Base-by-base conservation (phyloP, 2,888 invertebrate species). In the Melipona bicolor region DNA sequence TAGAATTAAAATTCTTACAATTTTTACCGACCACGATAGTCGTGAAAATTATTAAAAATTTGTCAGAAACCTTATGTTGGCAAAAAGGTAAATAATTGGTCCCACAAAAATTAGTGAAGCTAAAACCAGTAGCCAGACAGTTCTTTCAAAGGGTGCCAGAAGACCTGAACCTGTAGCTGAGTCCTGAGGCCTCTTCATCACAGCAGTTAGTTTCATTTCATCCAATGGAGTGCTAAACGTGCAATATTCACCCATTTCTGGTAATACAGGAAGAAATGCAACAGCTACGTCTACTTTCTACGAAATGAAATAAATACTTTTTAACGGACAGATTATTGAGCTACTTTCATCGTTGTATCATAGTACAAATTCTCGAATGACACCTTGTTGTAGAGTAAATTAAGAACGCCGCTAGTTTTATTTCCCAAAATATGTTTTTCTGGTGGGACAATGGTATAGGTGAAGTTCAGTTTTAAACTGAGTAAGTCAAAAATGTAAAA, bases 161-260 rank as follows among this genome's bases (percentile, higher is more conserved):
- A 98, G 95, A 1, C 98, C 98, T 0, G 98, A 97, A 0, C 98
- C 98, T 3, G 97, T 96, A 0, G 98, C 98, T 0, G 98, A 98
- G 92, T 97, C 97, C 56, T 96, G 95, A 0, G 98, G 98, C 76
- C 98, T 95, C 92, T 96, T 97, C 96, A 98, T 96, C 93, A 98
- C 95, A 94, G 98, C 97, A 75, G 97, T 96, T 96, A 98, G 97
- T 89, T 97, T 96, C 0, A 97, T 97, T 88, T 97, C 97, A 87
- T 97, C 97, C 84, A 98, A 93, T 56, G 96, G 95, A 6, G 95
- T 95, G 0, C 96, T 96, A 94, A 96, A 98, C 1, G 87, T 67
- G 62, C 90, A 91, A 68, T 89, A 91, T 80, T 95, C 93, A n/a
- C 95, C 93, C 70, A 96, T 95, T 82, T 96, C 95, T 15, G 96